These are phyloP conservation scores for Bellardia bayeri DNA, from an alignment of 2,888 invertebrate species.

Conservation along the genomic window DNA sequence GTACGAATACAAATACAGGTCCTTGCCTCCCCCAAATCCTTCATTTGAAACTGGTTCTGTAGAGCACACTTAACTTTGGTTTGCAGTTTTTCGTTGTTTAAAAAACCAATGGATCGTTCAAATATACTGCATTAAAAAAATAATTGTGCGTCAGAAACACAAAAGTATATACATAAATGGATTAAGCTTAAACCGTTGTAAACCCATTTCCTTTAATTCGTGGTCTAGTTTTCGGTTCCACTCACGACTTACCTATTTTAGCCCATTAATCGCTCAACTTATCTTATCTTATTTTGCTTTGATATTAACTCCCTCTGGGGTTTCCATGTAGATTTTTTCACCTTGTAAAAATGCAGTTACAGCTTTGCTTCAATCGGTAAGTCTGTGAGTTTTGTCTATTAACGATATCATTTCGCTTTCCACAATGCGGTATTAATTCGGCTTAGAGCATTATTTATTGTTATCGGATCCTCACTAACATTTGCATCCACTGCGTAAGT, in stretches of 20 bases:
- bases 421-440: background rate
- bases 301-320: no score
- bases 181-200: constrained; percentile 3
- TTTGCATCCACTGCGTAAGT: background rate
- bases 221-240: background rate
- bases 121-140: constrained; percentile 51
- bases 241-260: no score
- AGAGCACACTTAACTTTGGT: constrained; percentile 13
- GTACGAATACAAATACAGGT: constrained; percentile 36
- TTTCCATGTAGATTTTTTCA: no score
- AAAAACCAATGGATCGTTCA: background rate
- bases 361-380: background rate
- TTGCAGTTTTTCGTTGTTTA: constrained; percentile 50
- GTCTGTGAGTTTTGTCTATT: background rate
- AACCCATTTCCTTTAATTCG: background rate
- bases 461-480: background rate
- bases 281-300: no score
- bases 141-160: constrained; percentile 29
- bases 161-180: constrained; percentile 55
- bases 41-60: constrained; percentile 7
- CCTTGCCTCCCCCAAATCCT: constrained; percentile 25
- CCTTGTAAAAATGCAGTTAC: no score
- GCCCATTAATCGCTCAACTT: no score
- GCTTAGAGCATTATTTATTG: background rate
- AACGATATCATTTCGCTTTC: background rate